Evolutionary conservation across 2,888 invertebrate species (phyloP).

Genomic region (Glomeris marginata): DNA sequence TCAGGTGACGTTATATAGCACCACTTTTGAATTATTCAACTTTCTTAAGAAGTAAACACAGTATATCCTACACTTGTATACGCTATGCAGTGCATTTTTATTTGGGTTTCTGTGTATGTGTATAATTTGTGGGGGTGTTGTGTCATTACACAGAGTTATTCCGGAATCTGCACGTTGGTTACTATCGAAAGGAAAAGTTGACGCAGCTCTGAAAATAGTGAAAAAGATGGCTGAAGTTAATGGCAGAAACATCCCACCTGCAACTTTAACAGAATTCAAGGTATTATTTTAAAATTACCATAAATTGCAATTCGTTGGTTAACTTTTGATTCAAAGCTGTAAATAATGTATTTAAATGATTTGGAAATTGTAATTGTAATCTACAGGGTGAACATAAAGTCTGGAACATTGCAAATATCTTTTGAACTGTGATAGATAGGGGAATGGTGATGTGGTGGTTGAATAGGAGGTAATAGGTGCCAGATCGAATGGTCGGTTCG

Average conservation of each 20-base stretch:
- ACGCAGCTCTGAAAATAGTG: slow-evolving; percentile 59
- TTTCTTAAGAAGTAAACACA: neutral
- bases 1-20: neutral
- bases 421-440: too few species aligned
- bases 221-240: slow-evolving; percentile 67
- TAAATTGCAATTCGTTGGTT: too few species aligned
- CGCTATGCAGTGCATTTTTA: neutral
- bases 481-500: too few species aligned
- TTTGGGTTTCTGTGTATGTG: neutral
- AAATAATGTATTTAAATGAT: too few species aligned
- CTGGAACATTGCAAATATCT: too few species aligned
- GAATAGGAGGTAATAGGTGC: too few species aligned
- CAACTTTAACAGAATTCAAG: slow-evolving; percentile 16
- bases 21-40: too few species aligned
- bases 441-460: too few species aligned
- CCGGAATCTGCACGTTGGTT: slow-evolving; percentile 61
- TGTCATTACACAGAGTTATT: slow-evolving; percentile 22
- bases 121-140: too few species aligned
- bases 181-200: slow-evolving; percentile 67
- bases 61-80: neutral
- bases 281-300: slow-evolving; percentile 9
- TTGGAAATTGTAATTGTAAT: too few species aligned
- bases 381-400: too few species aligned
- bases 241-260: slow-evolving; percentile 33
- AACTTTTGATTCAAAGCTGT: too few species aligned